Conservation (phyloP, 2,888 invertebrate species). For the Nephrotoma flavescens region DNA sequence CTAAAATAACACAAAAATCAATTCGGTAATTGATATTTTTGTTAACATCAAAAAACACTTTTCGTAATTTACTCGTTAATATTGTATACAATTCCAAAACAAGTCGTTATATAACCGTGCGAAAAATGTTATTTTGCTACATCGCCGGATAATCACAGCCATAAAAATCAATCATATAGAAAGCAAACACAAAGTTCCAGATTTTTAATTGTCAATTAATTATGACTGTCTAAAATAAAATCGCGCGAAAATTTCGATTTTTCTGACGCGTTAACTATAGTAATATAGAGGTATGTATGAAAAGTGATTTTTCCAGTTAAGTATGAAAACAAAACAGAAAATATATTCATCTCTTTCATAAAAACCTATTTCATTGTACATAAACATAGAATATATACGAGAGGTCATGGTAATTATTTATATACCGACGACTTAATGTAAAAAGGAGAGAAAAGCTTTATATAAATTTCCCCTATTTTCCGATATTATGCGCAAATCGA, state of each 20-base stretch:
- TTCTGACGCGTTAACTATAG: not conserved
- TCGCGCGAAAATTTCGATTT: not conserved
- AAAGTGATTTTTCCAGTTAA: not conserved
- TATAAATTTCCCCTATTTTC: not conserved
- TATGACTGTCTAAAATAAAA: not conserved
- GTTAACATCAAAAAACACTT: too few species aligned
- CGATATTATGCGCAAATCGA: not conserved
- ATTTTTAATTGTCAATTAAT: too few species aligned
- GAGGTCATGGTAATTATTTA: not conserved
- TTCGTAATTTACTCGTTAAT: too few species aligned
- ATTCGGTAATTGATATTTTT: too few species aligned
- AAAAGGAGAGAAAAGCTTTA: not conserved
- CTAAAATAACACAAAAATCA: too few species aligned
- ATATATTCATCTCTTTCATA: not conserved
- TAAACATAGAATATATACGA: not conserved
- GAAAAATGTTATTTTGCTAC: not conserved
- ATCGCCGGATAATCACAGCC: not conserved
- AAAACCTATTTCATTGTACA: not conserved
- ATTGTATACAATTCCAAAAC: too few species aligned
- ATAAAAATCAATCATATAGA: not conserved
- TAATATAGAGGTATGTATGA: not conserved
- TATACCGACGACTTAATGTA: not conserved
- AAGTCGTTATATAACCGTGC: not conserved
- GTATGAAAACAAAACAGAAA: not conserved
- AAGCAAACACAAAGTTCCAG: not conserved